Conservation (phyloP, 2,797 vertebrate species). For the Pseudochirops cupreus region DNA sequence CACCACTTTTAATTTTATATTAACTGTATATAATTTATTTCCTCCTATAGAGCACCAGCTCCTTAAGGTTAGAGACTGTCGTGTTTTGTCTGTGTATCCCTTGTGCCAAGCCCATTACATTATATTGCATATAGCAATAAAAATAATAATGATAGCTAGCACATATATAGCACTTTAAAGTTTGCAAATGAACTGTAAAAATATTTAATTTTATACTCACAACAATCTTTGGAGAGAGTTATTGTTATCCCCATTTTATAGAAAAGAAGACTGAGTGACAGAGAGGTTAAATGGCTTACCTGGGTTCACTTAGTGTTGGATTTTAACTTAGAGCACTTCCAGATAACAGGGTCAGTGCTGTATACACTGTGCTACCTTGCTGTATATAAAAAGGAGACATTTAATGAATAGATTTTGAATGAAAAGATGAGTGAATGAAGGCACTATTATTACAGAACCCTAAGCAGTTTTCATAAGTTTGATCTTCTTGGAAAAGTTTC, state of each 20-base stretch:
- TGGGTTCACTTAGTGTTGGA: too few species aligned
- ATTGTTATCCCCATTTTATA: too few species aligned
- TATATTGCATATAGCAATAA: too few species aligned
- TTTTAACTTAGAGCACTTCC: too few species aligned
- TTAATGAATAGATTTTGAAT: conserved; percentile 43
- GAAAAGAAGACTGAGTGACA: too few species aligned
- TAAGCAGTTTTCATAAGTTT: background rate
- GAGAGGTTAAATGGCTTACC: too few species aligned
- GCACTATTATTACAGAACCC: background rate
- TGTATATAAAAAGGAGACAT: background rate
- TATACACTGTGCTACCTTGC: too few species aligned
- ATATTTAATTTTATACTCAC: background rate
- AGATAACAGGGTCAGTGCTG: too few species aligned
- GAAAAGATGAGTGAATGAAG: background rate
- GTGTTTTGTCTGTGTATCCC: conserved; percentile 11
- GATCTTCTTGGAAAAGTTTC: background rate
- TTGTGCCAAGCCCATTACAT: conserved; percentile 1
- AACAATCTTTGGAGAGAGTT: background rate
- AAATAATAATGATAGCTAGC: background rate
- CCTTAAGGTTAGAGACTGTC: background rate
- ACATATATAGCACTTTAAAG: background rate
- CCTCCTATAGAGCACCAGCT: background rate
- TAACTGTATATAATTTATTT: conserved; percentile 9
- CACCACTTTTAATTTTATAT: background rate
- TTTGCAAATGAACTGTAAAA: background rate